These are phyloP conservation scores for Hesperia comma DNA, from an alignment of 2,888 invertebrate genomes.

Conservation along the genomic window DNA sequence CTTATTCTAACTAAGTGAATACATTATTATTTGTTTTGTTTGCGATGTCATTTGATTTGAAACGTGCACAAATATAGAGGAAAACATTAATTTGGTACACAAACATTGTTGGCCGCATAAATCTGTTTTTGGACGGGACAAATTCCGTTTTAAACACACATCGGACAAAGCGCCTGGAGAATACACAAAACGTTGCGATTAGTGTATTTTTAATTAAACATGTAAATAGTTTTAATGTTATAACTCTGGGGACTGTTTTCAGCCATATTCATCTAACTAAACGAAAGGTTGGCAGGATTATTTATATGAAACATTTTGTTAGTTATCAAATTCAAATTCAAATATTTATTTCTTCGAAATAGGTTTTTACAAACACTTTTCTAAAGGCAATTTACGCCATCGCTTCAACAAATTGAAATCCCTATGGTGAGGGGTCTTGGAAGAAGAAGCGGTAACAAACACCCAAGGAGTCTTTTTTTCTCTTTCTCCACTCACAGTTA, in stretches of 20 bases:
- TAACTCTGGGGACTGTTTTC: not conserved
- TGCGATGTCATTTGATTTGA: conserved; percentile 26
- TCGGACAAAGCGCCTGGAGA: conserved; percentile 18
- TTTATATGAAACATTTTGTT: too few species aligned
- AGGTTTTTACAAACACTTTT: too few species aligned
- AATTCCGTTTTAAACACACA: conserved; percentile 31
- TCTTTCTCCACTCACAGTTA: too few species aligned
- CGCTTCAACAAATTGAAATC: too few species aligned
- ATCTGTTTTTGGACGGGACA: conserved; percentile 28
- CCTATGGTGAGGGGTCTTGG: too few species aligned
- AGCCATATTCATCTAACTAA: not conserved
- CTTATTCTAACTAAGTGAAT: conserved; percentile 9
- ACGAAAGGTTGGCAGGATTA: too few species aligned
- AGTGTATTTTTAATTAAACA: conserved; percentile 17
- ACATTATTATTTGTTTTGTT: conserved; percentile 4
- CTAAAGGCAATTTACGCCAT: too few species aligned
- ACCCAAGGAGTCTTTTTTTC: too few species aligned
- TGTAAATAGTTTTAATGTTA: not conserved
- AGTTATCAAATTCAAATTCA: too few species aligned
- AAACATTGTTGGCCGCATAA: conserved; percentile 32
- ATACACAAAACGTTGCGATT: conserved; percentile 17
- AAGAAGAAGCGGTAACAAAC: too few species aligned
- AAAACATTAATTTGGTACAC: conserved; percentile 33
- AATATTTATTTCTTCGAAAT: too few species aligned
- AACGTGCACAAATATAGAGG: conserved; percentile 26